phyloP scores from a whole-genome alignment of 2,797 vertebrate genomes.

The Oryzias dopingdopingensis region DNA sequence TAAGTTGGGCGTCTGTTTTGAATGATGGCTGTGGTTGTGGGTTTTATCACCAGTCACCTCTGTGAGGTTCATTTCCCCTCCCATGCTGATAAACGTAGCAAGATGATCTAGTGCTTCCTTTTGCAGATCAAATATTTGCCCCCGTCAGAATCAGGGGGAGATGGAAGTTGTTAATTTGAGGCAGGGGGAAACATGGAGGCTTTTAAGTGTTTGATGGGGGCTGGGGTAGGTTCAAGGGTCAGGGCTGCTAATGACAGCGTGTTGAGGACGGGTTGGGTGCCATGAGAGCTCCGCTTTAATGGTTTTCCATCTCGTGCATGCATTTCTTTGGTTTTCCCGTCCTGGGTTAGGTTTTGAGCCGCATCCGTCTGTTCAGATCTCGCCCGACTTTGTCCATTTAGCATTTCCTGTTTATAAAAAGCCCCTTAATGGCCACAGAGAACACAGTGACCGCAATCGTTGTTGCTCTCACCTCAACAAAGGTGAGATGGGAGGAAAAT shows the following conservation, averaged over 20 bases:
- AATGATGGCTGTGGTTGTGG: conserved; percentile 45
- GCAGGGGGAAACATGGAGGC: conserved; percentile 60
- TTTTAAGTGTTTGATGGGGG: conserved; percentile 71
- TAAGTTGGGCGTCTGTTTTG: conserved; percentile 16
- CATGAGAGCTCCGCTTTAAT: conserved; percentile 59
- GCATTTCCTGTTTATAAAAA: conserved; percentile 69
- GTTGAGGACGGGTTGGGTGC: conserved; percentile 61
- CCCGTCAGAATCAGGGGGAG: conserved; percentile 61
- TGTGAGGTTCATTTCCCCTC: conserved; percentile 64
- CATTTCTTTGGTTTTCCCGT: conserved; percentile 5
- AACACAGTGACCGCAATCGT: conserved; percentile 56
- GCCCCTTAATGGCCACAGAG: conserved; percentile 62
- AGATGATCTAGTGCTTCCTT: conserved; percentile 74
- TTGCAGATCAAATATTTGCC: conserved; percentile 72
- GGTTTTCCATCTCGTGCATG: conserved; percentile 31
- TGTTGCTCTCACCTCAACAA: conserved; percentile 25
- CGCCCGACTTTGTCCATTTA: conserved; percentile 68
- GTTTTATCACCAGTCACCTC: conserved; percentile 65
- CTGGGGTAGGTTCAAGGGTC: conserved; percentile 69
- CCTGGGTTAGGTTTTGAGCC: conserved; percentile 50
- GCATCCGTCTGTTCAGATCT: conserved; percentile 56
- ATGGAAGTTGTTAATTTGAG: conserved; percentile 76
- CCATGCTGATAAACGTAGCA: conserved; percentile 61
- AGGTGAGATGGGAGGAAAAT: conserved; percentile 8
- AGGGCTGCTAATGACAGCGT: conserved; percentile 72